These are phyloP conservation scores for Eulemur albifrons DNA, from an alignment of 2,797 vertebrate genomes.

Conservation along the genomic window DNA sequence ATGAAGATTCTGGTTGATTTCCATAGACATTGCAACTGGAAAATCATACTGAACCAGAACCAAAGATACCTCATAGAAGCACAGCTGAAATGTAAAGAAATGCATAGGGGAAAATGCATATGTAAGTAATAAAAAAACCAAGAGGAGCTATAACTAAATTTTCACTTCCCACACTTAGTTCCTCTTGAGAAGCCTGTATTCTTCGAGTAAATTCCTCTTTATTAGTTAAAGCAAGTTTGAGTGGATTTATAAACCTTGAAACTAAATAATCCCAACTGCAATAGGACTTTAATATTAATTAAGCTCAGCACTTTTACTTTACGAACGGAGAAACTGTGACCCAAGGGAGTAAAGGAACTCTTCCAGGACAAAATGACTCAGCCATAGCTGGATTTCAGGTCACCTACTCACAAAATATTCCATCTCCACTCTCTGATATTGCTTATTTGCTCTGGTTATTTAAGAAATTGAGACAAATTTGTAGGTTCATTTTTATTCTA, in stretches of 20 bases:
- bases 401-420: background rate
- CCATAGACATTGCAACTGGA: background rate
- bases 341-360: background rate
- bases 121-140: background rate
- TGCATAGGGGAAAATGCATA: background rate
- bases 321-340: background rate
- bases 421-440: background rate
- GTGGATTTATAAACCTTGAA: background rate
- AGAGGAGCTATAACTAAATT: background rate
- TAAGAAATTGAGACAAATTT: background rate
- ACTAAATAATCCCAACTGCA: background rate
- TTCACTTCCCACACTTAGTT: background rate
- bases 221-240: background rate
- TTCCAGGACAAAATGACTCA: background rate
- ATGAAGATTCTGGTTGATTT: background rate
- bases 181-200: background rate
- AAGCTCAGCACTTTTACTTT: background rate
- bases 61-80: background rate
- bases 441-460: background rate
- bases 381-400: background rate
- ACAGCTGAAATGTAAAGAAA: background rate
- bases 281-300: background rate
- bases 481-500: background rate
- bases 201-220: background rate
- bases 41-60: background rate